These are phyloP conservation scores for Eospalax fontanierii DNA, from an alignment of 2,797 vertebrate species.

Conservation along the genomic window DNA sequence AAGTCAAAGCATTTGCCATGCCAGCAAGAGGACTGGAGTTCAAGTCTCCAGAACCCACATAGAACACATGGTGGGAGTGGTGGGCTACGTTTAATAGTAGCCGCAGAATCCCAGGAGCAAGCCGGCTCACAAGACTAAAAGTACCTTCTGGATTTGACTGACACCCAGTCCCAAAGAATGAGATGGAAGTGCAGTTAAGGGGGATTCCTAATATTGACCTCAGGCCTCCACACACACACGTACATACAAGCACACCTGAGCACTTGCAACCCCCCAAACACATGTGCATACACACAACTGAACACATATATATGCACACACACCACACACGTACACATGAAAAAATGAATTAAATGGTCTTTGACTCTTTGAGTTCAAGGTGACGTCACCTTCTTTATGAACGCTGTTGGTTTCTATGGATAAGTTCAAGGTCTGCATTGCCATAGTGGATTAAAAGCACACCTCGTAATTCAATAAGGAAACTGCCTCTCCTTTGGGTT, in stretches of 20 bases:
- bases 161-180: neutral
- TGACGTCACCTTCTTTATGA: neutral
- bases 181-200: neutral
- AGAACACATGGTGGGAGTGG: neutral
- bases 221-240: neutral
- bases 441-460: neutral
- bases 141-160: neutral
- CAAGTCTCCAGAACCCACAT: neutral
- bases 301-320: neutral
- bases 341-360: neutral
- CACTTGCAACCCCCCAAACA: neutral
- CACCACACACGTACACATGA: neutral
- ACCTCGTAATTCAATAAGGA: neutral
- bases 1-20: neutral
- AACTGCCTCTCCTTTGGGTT: neutral
- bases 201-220: neutral
- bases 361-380: slow-evolving; percentile 21
- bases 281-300: neutral
- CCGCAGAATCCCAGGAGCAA: no score
- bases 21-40: neutral
- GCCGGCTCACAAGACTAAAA: neutral
- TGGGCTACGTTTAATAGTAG: neutral
- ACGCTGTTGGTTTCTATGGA: neutral
- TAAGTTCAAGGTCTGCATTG: neutral
- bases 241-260: neutral